Percentiles rank a stretch among this genome's conserved stretches.
Conservation (phyloP, 2,797 vertebrate genomes). For the Chaetodon trifasciatus region DNA sequence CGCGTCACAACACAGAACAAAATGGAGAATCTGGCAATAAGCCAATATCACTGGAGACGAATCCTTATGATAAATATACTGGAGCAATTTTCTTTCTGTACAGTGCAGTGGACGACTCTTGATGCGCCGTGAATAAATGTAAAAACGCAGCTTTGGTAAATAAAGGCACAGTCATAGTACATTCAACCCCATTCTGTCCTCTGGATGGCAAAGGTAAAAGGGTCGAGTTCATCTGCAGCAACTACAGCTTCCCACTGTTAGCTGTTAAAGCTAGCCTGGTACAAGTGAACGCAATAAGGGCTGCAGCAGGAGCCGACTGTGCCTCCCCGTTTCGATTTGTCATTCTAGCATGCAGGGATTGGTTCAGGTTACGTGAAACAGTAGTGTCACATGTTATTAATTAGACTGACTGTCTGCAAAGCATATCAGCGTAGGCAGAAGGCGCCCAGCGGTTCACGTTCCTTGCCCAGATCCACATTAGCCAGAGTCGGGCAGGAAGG, state of each 20-base stretch:
- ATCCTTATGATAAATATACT: conserved; percentile 55
- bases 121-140: neutral
- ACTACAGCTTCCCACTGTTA: conserved; percentile 52
- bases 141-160: conserved; percentile 25
- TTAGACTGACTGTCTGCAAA: neutral
- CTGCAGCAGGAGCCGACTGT: conserved; percentile 26
- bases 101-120: neutral
- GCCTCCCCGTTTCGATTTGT: neutral
- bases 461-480: conserved; percentile 32
- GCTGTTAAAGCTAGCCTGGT: conserved; percentile 50
- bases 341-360: neutral
- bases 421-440: neutral
- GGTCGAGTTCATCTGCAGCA: conserved; percentile 89
- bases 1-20: conserved; percentile 79
- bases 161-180: neutral
- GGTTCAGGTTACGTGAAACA: neutral
- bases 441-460: conserved; percentile 22
- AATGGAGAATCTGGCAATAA: conserved; percentile 85
- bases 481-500: conserved; percentile 49
- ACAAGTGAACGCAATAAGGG: conserved; percentile 13
- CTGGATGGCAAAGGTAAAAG: conserved; percentile 96
- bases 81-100: conserved; percentile 23
- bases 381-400: conserved; percentile 2
- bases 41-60: conserved; percentile 70
- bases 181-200: conserved; percentile 79